These are phyloP conservation scores for Ctenopoma multispine DNA, from an alignment of 2,797 vertebrate species.

Conservation along the genomic window DNA sequence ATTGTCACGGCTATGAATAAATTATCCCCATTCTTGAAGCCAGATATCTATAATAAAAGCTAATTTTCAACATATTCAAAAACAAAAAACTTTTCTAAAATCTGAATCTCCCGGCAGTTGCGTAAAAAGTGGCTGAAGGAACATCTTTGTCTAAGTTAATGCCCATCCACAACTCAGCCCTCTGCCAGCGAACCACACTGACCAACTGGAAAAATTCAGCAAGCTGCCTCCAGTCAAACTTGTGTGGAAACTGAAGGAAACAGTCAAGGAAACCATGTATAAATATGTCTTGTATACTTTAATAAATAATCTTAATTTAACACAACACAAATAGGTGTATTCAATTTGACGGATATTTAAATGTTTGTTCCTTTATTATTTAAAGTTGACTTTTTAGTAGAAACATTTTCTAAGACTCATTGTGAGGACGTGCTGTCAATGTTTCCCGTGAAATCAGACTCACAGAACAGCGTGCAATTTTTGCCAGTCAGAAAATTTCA, in stretches of 20 bases:
- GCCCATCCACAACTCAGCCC: constrained; percentile 29
- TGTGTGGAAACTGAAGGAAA: constrained; percentile 22
- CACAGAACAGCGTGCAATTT: too few species aligned
- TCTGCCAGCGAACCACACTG: constrained; percentile 51
- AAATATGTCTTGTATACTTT: background rate
- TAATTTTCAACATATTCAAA: constrained; percentile 16
- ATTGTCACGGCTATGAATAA: constrained; percentile 44
- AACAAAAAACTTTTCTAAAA: constrained; percentile 26
- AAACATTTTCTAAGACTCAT: too few species aligned
- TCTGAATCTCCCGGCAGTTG: constrained; percentile 16
- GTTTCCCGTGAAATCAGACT: too few species aligned
- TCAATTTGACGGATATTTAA: constrained; percentile 18
- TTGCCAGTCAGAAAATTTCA: too few species aligned
- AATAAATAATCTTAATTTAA: constrained; percentile 22
- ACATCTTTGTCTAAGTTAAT: constrained; percentile 47
- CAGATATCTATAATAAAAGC: constrained; percentile 10
- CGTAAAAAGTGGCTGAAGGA: constrained; percentile 43
- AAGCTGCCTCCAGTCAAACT: constrained; percentile 41
- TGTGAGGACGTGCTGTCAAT: too few species aligned
- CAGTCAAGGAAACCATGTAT: background rate
- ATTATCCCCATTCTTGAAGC: background rate
- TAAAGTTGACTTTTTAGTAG: background rate
- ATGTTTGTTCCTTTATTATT: background rate
- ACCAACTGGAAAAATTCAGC: constrained; percentile 62
- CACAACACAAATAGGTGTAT: constrained; percentile 3